Percentiles rank a stretch among this genome's conserved stretches.
phyloP scores from a whole-genome alignment of 2,888 invertebrate species.

The Seladonia tumulorum region DNA sequence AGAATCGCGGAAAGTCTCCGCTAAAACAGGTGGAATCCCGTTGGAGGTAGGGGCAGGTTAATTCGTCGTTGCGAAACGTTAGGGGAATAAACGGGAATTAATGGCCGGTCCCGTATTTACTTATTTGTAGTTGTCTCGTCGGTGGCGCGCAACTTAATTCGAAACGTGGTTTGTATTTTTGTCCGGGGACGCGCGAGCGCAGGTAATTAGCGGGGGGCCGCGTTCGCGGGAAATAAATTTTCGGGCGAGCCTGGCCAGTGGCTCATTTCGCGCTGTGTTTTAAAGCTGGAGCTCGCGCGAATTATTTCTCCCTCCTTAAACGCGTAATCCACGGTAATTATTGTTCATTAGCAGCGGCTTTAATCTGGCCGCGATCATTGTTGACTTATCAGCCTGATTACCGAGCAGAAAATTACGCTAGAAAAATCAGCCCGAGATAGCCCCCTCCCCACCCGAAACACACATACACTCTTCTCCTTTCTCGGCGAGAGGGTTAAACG shows the following conservation, averaged over 20 bases:
- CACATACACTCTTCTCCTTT: constrained; percentile 6
- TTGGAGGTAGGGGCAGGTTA: neutral
- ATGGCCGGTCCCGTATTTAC: constrained; percentile 54
- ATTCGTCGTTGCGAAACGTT: constrained; percentile 31
- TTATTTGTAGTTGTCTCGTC: constrained; percentile 45
- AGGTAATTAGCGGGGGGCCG: constrained; percentile 28
- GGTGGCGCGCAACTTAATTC: constrained; percentile 47
- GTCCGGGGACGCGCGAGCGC: neutral
- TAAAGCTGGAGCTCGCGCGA: neutral
- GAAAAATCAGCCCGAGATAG: constrained; percentile 48
- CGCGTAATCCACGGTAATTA: constrained; percentile 48
- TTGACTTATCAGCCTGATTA: constrained; percentile 58
- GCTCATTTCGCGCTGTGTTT: constrained; percentile 24
- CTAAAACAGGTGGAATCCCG: neutral
- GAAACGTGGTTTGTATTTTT: constrained; percentile 43
- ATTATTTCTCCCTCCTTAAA: constrained; percentile 31
- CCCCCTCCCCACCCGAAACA: constrained; percentile 27
- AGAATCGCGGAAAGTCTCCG: neutral
- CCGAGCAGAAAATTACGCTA: constrained; percentile 42
- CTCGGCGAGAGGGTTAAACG: constrained; percentile 53
- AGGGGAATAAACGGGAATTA: constrained; percentile 44
- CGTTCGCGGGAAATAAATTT: constrained; percentile 41
- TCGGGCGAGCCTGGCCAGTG: neutral
- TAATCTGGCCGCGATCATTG: constrained; percentile 46
- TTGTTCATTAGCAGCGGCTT: constrained; percentile 48